Evolutionary conservation across 2,888 invertebrate genomes (phyloP).

Genomic region (Tinea semifulvella): DNA sequence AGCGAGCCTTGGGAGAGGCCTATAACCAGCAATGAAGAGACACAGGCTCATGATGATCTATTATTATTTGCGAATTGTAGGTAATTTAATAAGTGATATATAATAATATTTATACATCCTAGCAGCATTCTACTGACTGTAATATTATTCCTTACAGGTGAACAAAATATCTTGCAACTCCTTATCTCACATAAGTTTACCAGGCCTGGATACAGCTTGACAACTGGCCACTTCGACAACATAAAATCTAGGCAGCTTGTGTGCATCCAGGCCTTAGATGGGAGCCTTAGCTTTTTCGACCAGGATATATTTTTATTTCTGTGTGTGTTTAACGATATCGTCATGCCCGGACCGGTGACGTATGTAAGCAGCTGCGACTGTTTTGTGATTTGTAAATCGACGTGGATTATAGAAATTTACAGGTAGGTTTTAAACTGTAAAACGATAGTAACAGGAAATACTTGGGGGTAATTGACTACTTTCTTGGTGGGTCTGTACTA

Average conservation of each 20-base stretch:
- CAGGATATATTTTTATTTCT: slow-evolving; percentile 90
- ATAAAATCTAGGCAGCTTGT: slow-evolving; percentile 86
- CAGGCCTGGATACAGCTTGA: slow-evolving; percentile 79
- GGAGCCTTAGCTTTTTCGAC: slow-evolving; percentile 89
- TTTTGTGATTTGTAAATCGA: slow-evolving; percentile 83
- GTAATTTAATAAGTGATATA: too few relatives aligned
- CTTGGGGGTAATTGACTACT: too few relatives aligned
- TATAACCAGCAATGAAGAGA: too few relatives aligned
- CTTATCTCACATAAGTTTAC: slow-evolving; percentile 84
- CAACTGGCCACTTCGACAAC: slow-evolving; percentile 87
- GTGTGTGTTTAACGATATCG: slow-evolving; percentile 79
- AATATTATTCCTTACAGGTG: slow-evolving; percentile 63
- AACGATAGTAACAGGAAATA: too few relatives aligned
- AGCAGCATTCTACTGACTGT: too few relatives aligned
- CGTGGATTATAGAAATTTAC: slow-evolving; percentile 86
- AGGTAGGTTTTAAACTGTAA: slow-evolving; percentile 73
- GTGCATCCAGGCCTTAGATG: slow-evolving; percentile 91
- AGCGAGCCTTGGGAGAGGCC: too few relatives aligned
- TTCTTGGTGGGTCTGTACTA: too few relatives aligned
- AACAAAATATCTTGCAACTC: slow-evolving; percentile 73
- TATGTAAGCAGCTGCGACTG: slow-evolving; percentile 85
- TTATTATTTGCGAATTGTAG: too few relatives aligned
- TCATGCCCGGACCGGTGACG: slow-evolving; percentile 85
- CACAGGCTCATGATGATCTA: too few relatives aligned
- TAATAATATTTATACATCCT: too few relatives aligned